Percentiles rank a stretch among this genome's conserved stretches.
Conservation (phyloP, 2,113 vertebrate genomes). For the Prinia subflava region DNA sequence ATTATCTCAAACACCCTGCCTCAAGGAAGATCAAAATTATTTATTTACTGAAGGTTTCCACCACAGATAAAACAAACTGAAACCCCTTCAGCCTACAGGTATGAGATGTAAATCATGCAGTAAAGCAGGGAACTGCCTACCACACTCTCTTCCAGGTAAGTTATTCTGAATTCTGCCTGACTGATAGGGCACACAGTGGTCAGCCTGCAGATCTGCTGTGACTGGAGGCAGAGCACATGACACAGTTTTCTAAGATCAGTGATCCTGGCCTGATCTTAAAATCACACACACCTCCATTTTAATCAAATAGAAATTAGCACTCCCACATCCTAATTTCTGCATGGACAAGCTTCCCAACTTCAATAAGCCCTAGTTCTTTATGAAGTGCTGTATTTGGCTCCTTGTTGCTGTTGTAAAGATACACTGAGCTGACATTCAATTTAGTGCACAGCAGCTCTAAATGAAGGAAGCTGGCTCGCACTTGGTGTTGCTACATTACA, state of each 20-base stretch:
- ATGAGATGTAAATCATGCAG: neutral
- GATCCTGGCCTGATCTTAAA: neutral
- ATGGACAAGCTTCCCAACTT: neutral
- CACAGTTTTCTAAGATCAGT: neutral
- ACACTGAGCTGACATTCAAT: neutral
- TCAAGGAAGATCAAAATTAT: neutral
- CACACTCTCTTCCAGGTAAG: neutral
- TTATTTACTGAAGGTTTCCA: neutral
- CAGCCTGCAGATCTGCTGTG: neutral
- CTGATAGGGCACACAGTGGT: neutral
- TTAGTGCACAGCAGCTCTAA: neutral
- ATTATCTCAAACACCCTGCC: neutral
- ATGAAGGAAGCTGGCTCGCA: neutral
- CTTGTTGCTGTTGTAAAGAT: neutral
- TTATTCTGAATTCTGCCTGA: neutral
- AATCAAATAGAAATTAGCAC: slow-evolving; percentile 23
- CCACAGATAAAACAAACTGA: neutral
- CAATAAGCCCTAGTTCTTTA: neutral
- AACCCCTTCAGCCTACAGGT: neutral
- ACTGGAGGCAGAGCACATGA: neutral
- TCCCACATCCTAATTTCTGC: neutral
- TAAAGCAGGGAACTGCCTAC: neutral
- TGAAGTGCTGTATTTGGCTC: slow-evolving; percentile 18
- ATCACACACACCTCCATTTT: neutral
- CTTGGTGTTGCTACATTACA: neutral